A percentile compares a stretch with the other conserved stretches of the same genome.
phyloP scores from a whole-genome alignment of 2,888 invertebrate genomes.

The Drosophila pullipes region DNA sequence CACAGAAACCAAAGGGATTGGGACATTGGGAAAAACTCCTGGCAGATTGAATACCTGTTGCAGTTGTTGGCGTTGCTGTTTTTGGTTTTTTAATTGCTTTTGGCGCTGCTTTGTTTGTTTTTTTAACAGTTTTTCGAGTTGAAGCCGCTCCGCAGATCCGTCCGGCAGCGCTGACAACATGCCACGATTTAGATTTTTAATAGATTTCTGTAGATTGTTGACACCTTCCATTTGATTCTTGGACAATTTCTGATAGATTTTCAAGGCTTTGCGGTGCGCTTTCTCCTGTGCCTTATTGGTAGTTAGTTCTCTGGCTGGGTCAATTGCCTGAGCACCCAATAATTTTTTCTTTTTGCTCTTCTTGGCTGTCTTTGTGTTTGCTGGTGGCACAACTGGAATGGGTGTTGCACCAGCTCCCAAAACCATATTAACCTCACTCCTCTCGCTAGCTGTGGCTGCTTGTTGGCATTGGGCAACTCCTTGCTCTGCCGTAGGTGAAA shows the following conservation, averaged over 20 bases:
- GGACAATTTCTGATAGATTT: slow-evolving; percentile 76
- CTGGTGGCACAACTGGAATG: not conserved
- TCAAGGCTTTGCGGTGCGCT: slow-evolving; percentile 76
- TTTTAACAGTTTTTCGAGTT: slow-evolving; percentile 73
- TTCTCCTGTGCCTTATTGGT: slow-evolving; percentile 67
- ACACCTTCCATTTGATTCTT: slow-evolving; percentile 37
- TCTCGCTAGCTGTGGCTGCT: not conserved
- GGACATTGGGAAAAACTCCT: not conserved
- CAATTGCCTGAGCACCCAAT: not conserved
- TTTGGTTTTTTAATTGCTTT: slow-evolving; percentile 61
- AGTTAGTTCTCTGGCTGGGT: not conserved
- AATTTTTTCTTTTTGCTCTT: slow-evolving; percentile 70
- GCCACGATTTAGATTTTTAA: slow-evolving; percentile 47
- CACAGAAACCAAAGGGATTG: not conserved
- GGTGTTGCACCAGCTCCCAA: not conserved
- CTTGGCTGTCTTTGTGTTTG: slow-evolving; percentile 51
- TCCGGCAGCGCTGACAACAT: slow-evolving; percentile 29
- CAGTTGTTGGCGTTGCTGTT: slow-evolving; percentile 25
- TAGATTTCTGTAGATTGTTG: slow-evolving; percentile 43
- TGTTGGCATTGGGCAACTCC: not conserved
- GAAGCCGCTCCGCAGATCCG: slow-evolving; percentile 57
- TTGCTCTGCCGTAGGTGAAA: not conserved
- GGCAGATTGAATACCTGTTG: slow-evolving; percentile 9
- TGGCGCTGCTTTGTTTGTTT: slow-evolving; percentile 78
- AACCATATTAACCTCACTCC: not conserved